Conservation (phyloP, 2,113 vertebrate species). For the Paradoxurus hermaphroditus region DNA sequence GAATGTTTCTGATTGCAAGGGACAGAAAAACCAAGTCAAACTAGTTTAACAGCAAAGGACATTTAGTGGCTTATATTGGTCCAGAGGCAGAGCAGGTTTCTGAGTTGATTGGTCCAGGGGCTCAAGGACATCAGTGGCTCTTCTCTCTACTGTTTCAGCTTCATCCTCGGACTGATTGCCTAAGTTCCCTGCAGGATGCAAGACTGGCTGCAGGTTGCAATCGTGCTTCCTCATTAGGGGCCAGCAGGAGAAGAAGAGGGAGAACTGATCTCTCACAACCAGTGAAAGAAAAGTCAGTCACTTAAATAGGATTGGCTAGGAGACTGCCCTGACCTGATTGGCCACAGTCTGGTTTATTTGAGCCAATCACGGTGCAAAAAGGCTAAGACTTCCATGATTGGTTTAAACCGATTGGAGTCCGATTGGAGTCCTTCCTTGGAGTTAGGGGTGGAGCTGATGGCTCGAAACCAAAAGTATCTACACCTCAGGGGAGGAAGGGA, state of each 20-base stretch:
- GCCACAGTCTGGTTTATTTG: not conserved
- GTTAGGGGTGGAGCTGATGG: not conserved
- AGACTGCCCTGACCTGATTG: not conserved
- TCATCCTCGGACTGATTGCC: not conserved
- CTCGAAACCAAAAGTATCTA: not conserved
- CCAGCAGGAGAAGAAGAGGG: not conserved
- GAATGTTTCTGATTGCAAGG: not conserved
- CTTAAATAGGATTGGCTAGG: not conserved
- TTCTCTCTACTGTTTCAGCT: not conserved
- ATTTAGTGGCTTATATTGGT: not conserved
- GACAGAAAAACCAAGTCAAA: not conserved
- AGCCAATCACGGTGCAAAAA: not conserved
- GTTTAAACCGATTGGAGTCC: not conserved
- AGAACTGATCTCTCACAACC: not conserved
- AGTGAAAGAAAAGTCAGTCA: not conserved
- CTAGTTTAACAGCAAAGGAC: not conserved
- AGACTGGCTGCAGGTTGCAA: not conserved
- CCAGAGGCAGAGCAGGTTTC: not conserved
- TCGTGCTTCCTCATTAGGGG: not conserved
- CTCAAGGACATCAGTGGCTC: not conserved
- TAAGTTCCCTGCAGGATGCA: not conserved
- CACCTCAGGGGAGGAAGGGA: not conserved
- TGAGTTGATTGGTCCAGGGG: not conserved
- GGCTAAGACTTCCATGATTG: not conserved
- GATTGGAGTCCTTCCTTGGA: not conserved